A percentile compares a stretch with the other conserved stretches of the same genome.
These are phyloP conservation scores for Fragum fragum DNA, from an alignment of 2,888 invertebrate species.

Conservation along the genomic window DNA sequence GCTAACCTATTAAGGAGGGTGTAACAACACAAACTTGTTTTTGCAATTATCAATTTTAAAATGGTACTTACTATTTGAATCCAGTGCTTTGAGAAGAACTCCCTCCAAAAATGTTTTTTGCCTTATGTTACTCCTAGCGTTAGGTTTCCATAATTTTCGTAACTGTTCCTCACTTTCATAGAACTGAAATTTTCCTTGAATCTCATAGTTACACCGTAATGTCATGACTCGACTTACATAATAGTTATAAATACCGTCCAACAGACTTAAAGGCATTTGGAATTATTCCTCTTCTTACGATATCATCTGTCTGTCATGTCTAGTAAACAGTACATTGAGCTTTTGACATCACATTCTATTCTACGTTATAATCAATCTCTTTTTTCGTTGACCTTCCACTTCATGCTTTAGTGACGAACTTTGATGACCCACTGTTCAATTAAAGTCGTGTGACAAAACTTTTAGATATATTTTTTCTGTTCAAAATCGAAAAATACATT, in stretches of 20 bases:
- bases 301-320: neutral
- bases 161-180: slow-evolving; percentile 69
- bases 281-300: neutral
- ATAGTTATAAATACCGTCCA: neutral
- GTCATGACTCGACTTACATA: slow-evolving; percentile 60
- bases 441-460: too few relatives aligned
- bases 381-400: neutral
- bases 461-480: too few relatives aligned
- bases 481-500: too few relatives aligned
- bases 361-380: neutral
- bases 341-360: neutral
- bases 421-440: too few relatives aligned
- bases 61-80: slow-evolving; percentile 74
- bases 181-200: slow-evolving; percentile 72
- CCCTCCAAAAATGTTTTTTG: slow-evolving; percentile 79
- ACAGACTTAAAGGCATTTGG: slow-evolving; percentile 13
- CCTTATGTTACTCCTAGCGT: slow-evolving; percentile 69
- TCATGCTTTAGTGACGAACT: too few relatives aligned
- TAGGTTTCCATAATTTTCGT: slow-evolving; percentile 69
- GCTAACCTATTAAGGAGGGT: too few relatives aligned
- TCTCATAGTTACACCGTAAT: slow-evolving; percentile 65
- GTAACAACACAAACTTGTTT: too few relatives aligned
- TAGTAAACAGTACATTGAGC: neutral
- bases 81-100: slow-evolving; percentile 77
- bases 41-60: too few relatives aligned